Conservation (phyloP, 2,797 vertebrate species). For the Phylloscopus collybita region DNA sequence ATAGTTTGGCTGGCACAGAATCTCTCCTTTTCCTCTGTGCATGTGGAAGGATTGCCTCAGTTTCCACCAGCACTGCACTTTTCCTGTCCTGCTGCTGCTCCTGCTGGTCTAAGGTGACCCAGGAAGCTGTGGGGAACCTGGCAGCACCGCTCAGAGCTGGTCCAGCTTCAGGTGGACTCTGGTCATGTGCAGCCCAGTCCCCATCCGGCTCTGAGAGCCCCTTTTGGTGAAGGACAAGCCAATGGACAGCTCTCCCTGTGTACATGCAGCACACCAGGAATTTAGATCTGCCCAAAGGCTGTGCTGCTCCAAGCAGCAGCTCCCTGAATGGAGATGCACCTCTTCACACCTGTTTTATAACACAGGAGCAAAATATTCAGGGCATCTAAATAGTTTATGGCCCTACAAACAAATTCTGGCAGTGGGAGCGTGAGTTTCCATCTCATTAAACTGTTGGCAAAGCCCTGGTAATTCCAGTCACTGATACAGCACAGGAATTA, state of each 20-base stretch:
- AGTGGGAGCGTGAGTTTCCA: constrained; percentile 31
- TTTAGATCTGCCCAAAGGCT: neutral
- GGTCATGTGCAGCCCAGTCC: neutral
- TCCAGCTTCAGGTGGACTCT: neutral
- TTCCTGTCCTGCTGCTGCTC: neutral
- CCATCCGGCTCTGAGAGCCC: neutral
- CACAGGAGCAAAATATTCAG: constrained; percentile 27
- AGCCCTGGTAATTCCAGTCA: constrained; percentile 64
- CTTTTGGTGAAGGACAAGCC: neutral
- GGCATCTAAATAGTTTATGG: constrained; percentile 42
- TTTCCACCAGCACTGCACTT: neutral
- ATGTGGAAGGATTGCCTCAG: neutral
- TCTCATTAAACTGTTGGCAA: constrained; percentile 62
- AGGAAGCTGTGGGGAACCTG: neutral
- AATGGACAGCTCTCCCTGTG: neutral
- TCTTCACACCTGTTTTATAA: constrained; percentile 56
- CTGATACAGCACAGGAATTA: constrained; percentile 10
- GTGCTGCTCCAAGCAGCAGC: neutral
- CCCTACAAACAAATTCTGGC: constrained; percentile 42
- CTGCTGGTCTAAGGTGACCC: neutral
- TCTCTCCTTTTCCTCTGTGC: neutral
- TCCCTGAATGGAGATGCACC: neutral
- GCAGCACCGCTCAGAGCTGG: accelerated
- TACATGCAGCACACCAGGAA: neutral
- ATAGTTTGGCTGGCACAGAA: neutral